phyloP scores from a whole-genome alignment of 2,888 invertebrate genomes.

The Cyclophora albipunctata region DNA sequence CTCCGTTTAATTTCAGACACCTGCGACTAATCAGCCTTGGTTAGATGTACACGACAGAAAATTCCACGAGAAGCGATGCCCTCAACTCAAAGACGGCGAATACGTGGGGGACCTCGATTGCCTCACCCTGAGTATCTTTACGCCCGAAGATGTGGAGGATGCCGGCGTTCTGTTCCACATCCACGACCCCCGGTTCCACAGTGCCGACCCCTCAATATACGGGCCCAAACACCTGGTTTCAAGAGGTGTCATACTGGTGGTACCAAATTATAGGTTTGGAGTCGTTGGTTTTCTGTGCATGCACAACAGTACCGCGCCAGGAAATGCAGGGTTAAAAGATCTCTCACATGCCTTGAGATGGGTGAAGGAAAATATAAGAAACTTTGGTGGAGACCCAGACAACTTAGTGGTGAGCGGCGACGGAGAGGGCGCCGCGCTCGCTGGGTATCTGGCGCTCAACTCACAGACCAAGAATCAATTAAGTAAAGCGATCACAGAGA shows the following conservation, averaged over 20 bases:
- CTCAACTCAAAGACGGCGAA: conserved; percentile 33
- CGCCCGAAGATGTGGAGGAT: conserved; percentile 24
- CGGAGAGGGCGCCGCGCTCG: conserved; percentile 46
- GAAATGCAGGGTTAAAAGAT: conserved; percentile 60
- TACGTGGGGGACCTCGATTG: conserved; percentile 41
- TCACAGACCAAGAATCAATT: no score
- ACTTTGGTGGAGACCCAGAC: conserved; percentile 50
- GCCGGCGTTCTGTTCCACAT: conserved; percentile 53
- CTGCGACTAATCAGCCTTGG: conserved; percentile 24
- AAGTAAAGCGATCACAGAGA: conserved; percentile 50
- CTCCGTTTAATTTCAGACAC: conserved; percentile 32
- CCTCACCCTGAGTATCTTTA: conserved; percentile 56
- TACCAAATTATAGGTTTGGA: conserved; percentile 60
- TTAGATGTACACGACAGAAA: conserved; percentile 20
- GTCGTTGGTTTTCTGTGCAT: conserved; percentile 57
- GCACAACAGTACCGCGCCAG: conserved; percentile 44
- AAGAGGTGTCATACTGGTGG: conserved; percentile 41
- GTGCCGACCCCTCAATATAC: conserved; percentile 47
- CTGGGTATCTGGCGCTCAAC: conserved; percentile 41
- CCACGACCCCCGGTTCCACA: conserved; percentile 50
- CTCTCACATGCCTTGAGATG: conserved; percentile 50
- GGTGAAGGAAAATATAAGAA: conserved; percentile 42
- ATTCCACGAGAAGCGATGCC: conserved; percentile 40
- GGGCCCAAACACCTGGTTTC: conserved; percentile 50
- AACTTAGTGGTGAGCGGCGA: conserved; percentile 55